Conservation (phyloP, 2,113 vertebrate species). For the Aphyosemion australe region DNA sequence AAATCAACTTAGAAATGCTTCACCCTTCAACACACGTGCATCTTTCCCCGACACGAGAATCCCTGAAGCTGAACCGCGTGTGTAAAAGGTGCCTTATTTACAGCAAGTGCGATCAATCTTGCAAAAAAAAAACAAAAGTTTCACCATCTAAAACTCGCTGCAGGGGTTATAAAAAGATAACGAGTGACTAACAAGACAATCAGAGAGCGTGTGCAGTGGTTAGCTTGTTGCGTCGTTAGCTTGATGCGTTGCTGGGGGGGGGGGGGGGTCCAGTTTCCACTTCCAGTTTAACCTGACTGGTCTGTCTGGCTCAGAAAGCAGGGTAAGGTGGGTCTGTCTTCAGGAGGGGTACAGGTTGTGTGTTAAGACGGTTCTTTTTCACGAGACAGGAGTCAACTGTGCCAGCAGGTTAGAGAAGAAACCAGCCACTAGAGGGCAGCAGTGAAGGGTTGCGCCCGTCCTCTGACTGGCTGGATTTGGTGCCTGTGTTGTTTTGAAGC, state of each 20-base stretch:
- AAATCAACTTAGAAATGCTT: conserved; percentile 8
- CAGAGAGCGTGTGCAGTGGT: conserved; percentile 18
- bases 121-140: conserved; percentile 36
- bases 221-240: conserved; percentile 8
- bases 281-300: conserved; percentile 28
- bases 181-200: conserved; percentile 19
- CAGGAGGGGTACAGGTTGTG: conserved; percentile 32
- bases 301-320: conserved; percentile 70
- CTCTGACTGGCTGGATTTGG: neutral
- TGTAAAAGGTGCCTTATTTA: conserved; percentile 65
- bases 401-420: conserved; percentile 14
- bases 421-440: conserved; percentile 33
- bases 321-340: conserved; percentile 19
- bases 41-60: conserved; percentile 53
- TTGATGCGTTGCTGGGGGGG: no score
- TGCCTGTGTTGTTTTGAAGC: neutral
- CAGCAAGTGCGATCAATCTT: conserved; percentile 56
- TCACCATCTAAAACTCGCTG: conserved; percentile 41
- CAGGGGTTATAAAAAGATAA: conserved; percentile 51
- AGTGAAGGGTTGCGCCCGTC: conserved; percentile 2
- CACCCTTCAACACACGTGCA: conserved; percentile 22
- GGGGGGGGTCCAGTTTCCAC: conserved; percentile 18
- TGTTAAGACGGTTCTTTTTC: conserved; percentile 34
- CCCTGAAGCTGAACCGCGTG: conserved; percentile 67
- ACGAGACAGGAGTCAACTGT: conserved; percentile 32